phyloP scores from a whole-genome alignment of 2,113 vertebrate species.

The Callorhinus ursinus region DNA sequence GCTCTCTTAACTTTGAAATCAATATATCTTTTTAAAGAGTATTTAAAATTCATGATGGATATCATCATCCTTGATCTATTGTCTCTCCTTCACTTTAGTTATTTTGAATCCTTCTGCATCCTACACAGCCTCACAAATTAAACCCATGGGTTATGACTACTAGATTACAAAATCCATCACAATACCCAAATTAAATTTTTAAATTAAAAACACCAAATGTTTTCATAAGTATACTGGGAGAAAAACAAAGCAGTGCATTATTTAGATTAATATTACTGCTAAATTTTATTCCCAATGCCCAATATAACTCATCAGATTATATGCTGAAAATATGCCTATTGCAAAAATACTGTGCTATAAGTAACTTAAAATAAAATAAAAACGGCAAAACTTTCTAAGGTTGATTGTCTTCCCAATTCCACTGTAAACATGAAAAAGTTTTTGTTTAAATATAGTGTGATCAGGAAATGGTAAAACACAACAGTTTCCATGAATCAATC shows the following conservation, averaged over 20 bases:
- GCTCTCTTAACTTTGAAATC: background rate
- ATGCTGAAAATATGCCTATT: background rate
- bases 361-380: constrained; percentile 9
- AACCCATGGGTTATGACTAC: background rate
- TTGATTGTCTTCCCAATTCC: background rate
- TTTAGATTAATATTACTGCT: background rate
- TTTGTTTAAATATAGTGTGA: background rate
- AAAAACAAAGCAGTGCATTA: background rate
- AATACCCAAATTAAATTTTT: constrained; percentile 21
- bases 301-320: background rate
- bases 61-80: background rate
- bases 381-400: background rate
- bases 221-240: background rate
- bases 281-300: background rate
- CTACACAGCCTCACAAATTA: background rate
- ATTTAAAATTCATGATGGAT: background rate
- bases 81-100: constrained; percentile 15
- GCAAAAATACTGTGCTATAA: background rate
- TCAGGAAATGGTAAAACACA: constrained; percentile 36
- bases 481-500: background rate
- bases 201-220: background rate
- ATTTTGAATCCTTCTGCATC: background rate
- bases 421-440: background rate
- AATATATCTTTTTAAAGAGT: background rate
- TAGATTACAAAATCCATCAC: background rate